Evolutionary conservation across 2,113 vertebrate species (phyloP).

Genomic region (Amphiprion ocellaris): DNA sequence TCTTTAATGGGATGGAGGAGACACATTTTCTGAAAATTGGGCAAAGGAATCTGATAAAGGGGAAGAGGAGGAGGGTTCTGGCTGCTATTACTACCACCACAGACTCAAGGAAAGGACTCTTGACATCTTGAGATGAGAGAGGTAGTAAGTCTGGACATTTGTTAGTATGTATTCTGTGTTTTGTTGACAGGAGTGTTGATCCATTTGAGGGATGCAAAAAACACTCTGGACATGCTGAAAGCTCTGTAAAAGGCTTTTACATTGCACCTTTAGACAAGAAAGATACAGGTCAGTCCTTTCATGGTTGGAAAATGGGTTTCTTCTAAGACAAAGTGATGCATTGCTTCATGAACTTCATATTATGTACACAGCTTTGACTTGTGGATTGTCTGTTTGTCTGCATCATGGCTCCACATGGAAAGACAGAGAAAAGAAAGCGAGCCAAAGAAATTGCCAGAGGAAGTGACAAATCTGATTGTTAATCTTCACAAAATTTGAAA

Average conservation of each 20-base stretch:
- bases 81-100: background rate
- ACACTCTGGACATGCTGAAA: constrained; percentile 1
- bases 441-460: too few relatives aligned
- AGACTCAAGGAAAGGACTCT: constrained; percentile 14
- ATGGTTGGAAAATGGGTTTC: background rate
- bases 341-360: constrained; percentile 6
- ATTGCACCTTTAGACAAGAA: constrained; percentile 8
- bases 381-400: too few relatives aligned
- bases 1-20: constrained; percentile 28
- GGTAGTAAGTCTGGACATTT: constrained; percentile 21
- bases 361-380: too few relatives aligned
- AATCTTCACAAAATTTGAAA: too few relatives aligned
- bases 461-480: too few relatives aligned
- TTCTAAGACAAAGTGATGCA: background rate
- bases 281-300: constrained; percentile 1
- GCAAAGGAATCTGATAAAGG: constrained; percentile 36
- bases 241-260: constrained; percentile 4
- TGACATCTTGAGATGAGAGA: constrained; percentile 36
- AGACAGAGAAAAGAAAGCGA: too few relatives aligned
- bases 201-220: constrained; percentile 20
- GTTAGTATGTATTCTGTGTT: constrained; percentile 7
- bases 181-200: constrained; percentile 9
- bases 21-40: constrained; percentile 33
- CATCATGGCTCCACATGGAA: too few relatives aligned
- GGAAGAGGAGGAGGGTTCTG: constrained; percentile 23